A percentile compares a stretch with the other conserved stretches of the same genome.
Evolutionary conservation across 2,113 vertebrate genomes (phyloP).

Genomic region (Trichechus manatus): DNA sequence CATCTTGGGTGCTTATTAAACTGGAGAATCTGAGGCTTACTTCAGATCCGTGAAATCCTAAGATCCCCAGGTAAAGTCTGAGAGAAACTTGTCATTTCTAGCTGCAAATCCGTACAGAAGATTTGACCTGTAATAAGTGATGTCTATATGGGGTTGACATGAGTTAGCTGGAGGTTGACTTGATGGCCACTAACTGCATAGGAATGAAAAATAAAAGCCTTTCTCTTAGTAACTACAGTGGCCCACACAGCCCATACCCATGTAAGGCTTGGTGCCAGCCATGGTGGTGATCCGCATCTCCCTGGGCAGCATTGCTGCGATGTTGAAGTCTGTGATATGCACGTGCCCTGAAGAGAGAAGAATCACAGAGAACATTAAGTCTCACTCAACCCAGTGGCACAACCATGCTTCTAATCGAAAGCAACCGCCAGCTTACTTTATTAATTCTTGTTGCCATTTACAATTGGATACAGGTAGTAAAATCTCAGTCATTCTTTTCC

Average conservation of each 20-base stretch:
- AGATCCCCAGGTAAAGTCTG: not conserved
- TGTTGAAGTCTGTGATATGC: constrained; percentile 98
- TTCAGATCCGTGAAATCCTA: not conserved
- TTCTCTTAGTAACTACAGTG: not conserved
- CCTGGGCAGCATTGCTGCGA: constrained; percentile 93
- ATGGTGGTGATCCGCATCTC: constrained; percentile 93
- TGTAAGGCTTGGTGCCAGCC: constrained; percentile 98
- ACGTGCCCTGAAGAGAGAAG: constrained; percentile 91
- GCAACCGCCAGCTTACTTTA: not conserved
- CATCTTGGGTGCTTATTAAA: not conserved
- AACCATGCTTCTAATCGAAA: not conserved
- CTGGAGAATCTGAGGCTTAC: not conserved
- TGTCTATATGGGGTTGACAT: not conserved
- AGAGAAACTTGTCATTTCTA: not conserved
- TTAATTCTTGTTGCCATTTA: not conserved
- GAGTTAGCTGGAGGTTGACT: not conserved
- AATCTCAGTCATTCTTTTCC: not conserved
- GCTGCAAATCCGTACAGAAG: not conserved
- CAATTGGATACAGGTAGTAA: not conserved
- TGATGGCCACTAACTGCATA: not conserved
- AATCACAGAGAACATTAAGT: constrained; percentile 7
- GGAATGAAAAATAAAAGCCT: not conserved
- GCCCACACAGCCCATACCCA: constrained; percentile 89
- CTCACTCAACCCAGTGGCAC: not conserved
- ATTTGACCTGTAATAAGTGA: not conserved